Percentiles rank a stretch among this genome's conserved stretches.
Conservation (phyloP, 2,888 invertebrate species). For the Spialia ferax region DNA sequence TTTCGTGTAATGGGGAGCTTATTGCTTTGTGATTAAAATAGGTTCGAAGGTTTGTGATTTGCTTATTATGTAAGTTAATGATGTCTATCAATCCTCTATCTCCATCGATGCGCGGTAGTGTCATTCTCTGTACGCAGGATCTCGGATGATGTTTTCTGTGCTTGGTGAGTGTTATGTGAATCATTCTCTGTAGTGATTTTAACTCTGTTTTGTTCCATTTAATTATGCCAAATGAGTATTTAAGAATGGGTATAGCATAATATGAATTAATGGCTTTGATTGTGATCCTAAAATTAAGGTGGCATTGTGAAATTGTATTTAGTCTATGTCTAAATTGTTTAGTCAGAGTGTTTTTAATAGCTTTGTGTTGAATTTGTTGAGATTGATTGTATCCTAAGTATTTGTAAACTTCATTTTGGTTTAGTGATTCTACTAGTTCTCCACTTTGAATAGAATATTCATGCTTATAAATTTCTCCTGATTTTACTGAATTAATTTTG, state of each 20-base stretch:
- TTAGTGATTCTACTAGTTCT: slow-evolving; percentile 12
- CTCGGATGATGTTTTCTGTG: slow-evolving; percentile 13
- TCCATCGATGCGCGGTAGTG: neutral
- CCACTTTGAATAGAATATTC: neutral
- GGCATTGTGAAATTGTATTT: neutral
- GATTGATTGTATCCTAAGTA: slow-evolving; percentile 35
- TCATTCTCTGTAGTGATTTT: slow-evolving; percentile 4
- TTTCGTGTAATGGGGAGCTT: neutral
- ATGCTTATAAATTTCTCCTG: neutral
- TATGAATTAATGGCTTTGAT: slow-evolving; percentile 21
- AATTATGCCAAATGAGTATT: slow-evolving; percentile 33
- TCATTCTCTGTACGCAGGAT: neutral
- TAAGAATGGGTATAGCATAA: slow-evolving; percentile 23
- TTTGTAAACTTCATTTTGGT: slow-evolving; percentile 21
- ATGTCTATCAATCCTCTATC: neutral
- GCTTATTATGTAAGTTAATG: neutral
- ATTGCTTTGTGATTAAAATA: neutral
- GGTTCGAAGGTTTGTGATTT: neutral
- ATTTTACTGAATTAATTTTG: slow-evolving; percentile 12
- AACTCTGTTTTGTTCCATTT: slow-evolving; percentile 7
- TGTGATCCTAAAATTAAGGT: neutral
- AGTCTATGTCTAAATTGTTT: slow-evolving; percentile 11
- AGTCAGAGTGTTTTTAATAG: slow-evolving; percentile 3
- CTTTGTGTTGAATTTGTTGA: slow-evolving; percentile 13
- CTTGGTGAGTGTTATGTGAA: neutral